These are phyloP conservation scores for Pterostichus madidus DNA, from an alignment of 2,888 invertebrate genomes.

Conservation along the genomic window DNA sequence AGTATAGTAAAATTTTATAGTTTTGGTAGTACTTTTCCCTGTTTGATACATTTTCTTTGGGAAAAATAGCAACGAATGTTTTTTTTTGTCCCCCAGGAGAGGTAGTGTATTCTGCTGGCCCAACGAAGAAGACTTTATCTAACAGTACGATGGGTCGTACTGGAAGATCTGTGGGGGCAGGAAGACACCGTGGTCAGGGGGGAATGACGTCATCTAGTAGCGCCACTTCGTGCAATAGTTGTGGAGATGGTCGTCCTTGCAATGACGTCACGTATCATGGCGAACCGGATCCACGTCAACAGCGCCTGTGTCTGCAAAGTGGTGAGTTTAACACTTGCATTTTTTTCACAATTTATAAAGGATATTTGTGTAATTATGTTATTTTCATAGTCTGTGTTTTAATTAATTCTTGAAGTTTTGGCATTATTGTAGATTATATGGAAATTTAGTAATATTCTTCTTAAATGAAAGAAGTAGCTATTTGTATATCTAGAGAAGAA, in stretches of 20 bases:
- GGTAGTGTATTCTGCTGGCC: slow-evolving; percentile 73
- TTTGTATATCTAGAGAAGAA: too few species aligned
- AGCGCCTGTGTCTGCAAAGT: slow-evolving; percentile 74
- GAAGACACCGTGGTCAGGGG: slow-evolving; percentile 76
- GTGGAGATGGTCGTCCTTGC: slow-evolving; percentile 73
- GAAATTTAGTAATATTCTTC: too few species aligned
- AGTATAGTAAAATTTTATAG: too few species aligned
- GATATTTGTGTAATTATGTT: too few species aligned
- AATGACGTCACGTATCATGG: slow-evolving; percentile 74
- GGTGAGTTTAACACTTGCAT: slow-evolving; percentile 69
- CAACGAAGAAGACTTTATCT: slow-evolving; percentile 74
- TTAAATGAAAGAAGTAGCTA: too few species aligned
- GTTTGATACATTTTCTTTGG: too few species aligned
- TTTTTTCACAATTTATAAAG: too few species aligned
- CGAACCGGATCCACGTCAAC: slow-evolving; percentile 72
- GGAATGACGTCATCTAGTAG: slow-evolving; percentile 82
- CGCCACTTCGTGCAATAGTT: slow-evolving; percentile 78
- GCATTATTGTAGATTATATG: too few species aligned
- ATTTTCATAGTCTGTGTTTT: too few species aligned
- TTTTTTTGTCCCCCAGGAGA: slow-evolving; percentile 71
- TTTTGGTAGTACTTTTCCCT: too few species aligned
- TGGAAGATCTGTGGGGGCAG: slow-evolving; percentile 72
- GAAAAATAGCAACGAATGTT: too few species aligned
- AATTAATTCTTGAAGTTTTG: too few species aligned
- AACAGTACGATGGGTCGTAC: slow-evolving; percentile 76